These are phyloP conservation scores for Elephantulus edwardii DNA, from an alignment of 2,113 vertebrate species.

Conservation along the genomic window DNA sequence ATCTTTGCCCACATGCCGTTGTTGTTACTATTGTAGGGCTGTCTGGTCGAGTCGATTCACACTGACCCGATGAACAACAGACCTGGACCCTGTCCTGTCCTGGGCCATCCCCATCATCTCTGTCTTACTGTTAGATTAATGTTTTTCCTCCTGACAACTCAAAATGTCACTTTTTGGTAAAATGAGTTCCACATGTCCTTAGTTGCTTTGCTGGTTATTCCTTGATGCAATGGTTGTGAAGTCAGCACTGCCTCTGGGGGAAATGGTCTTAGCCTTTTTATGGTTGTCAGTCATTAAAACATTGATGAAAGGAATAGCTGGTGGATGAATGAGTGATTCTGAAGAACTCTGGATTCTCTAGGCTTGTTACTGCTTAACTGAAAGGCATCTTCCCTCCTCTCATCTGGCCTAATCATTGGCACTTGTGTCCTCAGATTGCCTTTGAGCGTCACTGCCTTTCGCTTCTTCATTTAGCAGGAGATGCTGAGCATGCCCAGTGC, in stretches of 20 bases:
- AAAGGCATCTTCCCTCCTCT: neutral
- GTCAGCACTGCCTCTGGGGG: neutral
- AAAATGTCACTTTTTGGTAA: too few species aligned
- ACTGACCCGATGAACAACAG: too few species aligned
- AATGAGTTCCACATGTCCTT: too few species aligned
- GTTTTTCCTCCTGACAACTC: too few species aligned
- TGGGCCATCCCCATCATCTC: too few species aligned
- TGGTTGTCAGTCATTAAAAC: constrained; percentile 22
- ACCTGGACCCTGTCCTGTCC: too few species aligned
- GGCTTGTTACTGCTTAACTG: neutral
- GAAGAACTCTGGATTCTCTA: constrained; percentile 20
- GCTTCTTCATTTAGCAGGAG: neutral
- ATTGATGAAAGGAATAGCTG: constrained; percentile 15
- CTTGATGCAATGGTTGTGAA: constrained; percentile 15
- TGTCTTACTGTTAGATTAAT: too few species aligned
- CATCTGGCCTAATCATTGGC: neutral
- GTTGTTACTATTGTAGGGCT: too few species aligned
- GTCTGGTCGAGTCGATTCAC: too few species aligned
- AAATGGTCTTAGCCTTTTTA: neutral
- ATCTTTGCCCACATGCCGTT: too few species aligned
- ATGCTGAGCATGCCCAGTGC: neutral
- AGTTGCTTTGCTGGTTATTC: neutral
- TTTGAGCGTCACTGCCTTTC: constrained; percentile 7
- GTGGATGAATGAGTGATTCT: neutral
- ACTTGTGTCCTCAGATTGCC: neutral